A percentile compares a stretch with the other conserved stretches of the same genome.
Evolutionary conservation across 2,113 vertebrate species (phyloP).

Genomic region (Gymnarchus niloticus): DNA sequence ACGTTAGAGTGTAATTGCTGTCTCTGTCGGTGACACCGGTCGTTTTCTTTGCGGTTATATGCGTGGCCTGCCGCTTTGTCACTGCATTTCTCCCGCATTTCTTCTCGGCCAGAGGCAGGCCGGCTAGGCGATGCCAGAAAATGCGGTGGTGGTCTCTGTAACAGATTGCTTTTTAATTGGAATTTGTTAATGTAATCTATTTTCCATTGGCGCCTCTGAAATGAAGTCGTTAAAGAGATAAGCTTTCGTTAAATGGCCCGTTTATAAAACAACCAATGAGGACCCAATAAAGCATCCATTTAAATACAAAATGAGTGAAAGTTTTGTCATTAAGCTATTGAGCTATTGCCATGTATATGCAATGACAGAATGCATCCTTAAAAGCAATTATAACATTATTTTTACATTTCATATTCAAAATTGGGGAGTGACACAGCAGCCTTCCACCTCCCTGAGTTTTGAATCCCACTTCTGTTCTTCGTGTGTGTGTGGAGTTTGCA

Average conservation of each 20-base stretch:
- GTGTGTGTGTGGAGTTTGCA: background rate
- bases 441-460: no score
- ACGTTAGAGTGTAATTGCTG: no score
- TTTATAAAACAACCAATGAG: constrained; percentile 52
- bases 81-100: background rate
- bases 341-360: background rate
- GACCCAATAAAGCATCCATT: constrained; percentile 21
- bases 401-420: no score
- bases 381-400: no score
- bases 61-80: background rate
- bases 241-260: constrained; percentile 46
- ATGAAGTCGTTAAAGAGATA: constrained; percentile 54
- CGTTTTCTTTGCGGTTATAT: no score
- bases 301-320: background rate
- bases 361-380: no score
- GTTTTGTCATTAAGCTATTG: background rate
- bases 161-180: constrained; percentile 44
- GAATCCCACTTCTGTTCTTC: background rate
- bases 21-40: no score
- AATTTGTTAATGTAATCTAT: constrained; percentile 51
- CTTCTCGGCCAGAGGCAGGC: background rate
- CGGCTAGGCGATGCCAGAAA: background rate
- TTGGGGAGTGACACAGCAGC: no score
- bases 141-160: constrained; percentile 23
- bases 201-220: constrained; percentile 37